Percentiles rank a stretch among this genome's conserved stretches.
These are phyloP conservation scores for Idaea straminata DNA, from an alignment of 2,888 invertebrate species.

Conservation along the genomic window DNA sequence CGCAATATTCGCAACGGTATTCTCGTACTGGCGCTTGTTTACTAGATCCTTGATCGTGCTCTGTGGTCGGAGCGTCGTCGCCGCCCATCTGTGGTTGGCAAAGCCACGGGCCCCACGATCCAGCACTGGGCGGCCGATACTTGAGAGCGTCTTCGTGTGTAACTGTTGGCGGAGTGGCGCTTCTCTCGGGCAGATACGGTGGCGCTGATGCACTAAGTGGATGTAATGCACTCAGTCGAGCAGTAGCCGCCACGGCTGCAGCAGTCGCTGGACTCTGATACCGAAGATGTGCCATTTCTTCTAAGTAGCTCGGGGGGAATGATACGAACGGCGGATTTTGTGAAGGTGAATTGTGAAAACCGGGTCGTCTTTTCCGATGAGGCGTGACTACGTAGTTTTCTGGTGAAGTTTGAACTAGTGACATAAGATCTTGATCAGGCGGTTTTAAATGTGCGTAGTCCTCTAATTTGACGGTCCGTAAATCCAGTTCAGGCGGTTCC, in stretches of 20 bases:
- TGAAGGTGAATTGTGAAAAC: slow-evolving; percentile 92
- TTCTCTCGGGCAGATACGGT: slow-evolving; percentile 83
- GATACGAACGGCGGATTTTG: slow-evolving; percentile 94
- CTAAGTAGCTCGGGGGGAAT: slow-evolving; percentile 87
- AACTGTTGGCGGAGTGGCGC: slow-evolving; percentile 81
- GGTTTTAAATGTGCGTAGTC: slow-evolving; percentile 84
- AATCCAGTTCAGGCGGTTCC: slow-evolving; percentile 85
- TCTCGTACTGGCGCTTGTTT: slow-evolving; percentile 86
- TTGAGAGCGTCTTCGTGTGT: slow-evolving; percentile 80
- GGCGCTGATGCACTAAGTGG: slow-evolving; percentile 87
- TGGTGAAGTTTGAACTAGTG: slow-evolving; percentile 85
- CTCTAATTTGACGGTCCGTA: slow-evolving; percentile 82
- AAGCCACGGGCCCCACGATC: slow-evolving; percentile 85
- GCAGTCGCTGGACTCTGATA: slow-evolving; percentile 81
- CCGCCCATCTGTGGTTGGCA: slow-evolving; percentile 83
- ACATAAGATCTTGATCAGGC: slow-evolving; percentile 85
- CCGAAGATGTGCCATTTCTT: slow-evolving; percentile 83
- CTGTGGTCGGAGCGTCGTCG: slow-evolving; percentile 67
- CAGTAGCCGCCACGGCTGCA: slow-evolving; percentile 79
- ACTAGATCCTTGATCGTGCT: slow-evolving; percentile 77
- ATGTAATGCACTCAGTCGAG: slow-evolving; percentile 75
- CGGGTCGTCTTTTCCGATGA: slow-evolving; percentile 91
- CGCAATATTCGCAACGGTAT: slow-evolving; percentile 93
- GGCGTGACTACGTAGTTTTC: slow-evolving; percentile 93
- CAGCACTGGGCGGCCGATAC: slow-evolving; percentile 85